These are phyloP conservation scores for Drosophila mimica DNA, from an alignment of 2,888 invertebrate species.

Conservation along the genomic window DNA sequence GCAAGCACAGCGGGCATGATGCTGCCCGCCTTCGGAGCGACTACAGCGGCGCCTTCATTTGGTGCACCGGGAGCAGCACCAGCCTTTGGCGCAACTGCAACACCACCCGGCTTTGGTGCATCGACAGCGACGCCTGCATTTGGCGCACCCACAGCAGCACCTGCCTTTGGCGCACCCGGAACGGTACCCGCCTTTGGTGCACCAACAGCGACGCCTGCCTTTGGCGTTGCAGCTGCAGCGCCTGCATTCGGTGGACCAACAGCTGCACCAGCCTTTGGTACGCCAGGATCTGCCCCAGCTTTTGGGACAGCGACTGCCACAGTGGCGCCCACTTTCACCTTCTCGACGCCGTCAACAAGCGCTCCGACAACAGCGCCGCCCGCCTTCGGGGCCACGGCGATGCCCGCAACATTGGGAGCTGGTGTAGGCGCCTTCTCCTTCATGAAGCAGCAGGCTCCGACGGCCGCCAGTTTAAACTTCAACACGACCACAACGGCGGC, in stretches of 20 bases:
- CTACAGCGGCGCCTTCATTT: slow-evolving; percentile 39
- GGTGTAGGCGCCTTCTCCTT: slow-evolving; percentile 69
- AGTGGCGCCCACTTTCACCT: slow-evolving; percentile 62
- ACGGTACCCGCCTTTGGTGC: slow-evolving; percentile 31
- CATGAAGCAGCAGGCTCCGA: slow-evolving; percentile 69
- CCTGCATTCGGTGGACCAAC: slow-evolving; percentile 29
- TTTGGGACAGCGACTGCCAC: slow-evolving; percentile 42
- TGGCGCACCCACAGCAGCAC: slow-evolving; percentile 12
- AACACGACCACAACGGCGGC: slow-evolving; percentile 81
- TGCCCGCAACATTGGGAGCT: slow-evolving; percentile 56
- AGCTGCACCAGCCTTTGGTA: slow-evolving; percentile 51
- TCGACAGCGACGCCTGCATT: slow-evolving; percentile 43
- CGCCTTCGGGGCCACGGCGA: slow-evolving; percentile 58
- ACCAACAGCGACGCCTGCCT: slow-evolving; percentile 14
- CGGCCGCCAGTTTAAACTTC: slow-evolving; percentile 82
- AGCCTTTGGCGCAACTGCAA: slow-evolving; percentile 24
- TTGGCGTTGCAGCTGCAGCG: slow-evolving; percentile 24
- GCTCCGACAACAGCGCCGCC: slow-evolving; percentile 63
- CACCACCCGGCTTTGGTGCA: slow-evolving; percentile 55
- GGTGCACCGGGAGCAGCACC: slow-evolving; percentile 33
- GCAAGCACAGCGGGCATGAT: slow-evolving; percentile 6
- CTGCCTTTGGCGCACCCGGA: slow-evolving; percentile 33
- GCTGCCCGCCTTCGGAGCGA: slow-evolving; percentile 38
- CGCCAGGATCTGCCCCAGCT: slow-evolving; percentile 8
- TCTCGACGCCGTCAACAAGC: slow-evolving; percentile 54